Evolutionary conservation across 2,113 vertebrate species (phyloP).

Genomic region (Apteryx mantelli): DNA sequence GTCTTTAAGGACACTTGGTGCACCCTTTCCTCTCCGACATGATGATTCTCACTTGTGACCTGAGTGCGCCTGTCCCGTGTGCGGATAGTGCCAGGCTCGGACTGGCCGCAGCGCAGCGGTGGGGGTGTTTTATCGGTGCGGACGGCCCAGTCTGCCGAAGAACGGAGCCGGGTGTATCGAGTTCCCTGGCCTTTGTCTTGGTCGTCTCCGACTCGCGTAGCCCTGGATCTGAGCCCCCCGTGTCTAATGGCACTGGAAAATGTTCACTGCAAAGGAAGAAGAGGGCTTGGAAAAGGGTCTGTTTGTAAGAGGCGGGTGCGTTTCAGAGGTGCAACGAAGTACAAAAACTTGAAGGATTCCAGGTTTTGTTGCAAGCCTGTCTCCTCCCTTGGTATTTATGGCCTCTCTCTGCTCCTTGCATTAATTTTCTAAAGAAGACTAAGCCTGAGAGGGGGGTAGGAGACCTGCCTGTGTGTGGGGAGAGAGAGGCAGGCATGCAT

Average conservation of each 20-base stretch:
- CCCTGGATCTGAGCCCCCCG: neutral
- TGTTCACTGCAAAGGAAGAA: rapidly evolving
- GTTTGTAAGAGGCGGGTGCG: neutral
- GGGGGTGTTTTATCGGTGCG: neutral
- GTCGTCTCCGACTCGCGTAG: neutral
- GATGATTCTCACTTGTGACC: neutral
- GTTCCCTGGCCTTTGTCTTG: neutral
- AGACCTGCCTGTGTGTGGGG: rapidly evolving
- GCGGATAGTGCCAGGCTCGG: neutral
- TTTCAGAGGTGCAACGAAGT: neutral
- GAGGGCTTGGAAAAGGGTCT: neutral
- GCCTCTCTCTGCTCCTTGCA: too few species aligned
- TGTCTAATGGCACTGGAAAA: neutral
- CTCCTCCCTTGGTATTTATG: neutral
- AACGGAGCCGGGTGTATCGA: rapidly evolving
- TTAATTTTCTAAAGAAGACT: neutral
- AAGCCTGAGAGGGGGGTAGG: neutral
- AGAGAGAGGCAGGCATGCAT: neutral
- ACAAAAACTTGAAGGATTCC: neutral
- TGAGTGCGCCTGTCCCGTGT: neutral
- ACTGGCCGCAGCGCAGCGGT: rapidly evolving
- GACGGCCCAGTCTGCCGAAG: neutral
- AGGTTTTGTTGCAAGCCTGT: neutral
- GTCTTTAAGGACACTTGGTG: neutral
- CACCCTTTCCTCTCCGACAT: neutral